A percentile compares a stretch with the other conserved stretches of the same genome.
phyloP scores from a whole-genome alignment of 1,140 invertebrate species.

The Zaprionus inermis region DNA sequence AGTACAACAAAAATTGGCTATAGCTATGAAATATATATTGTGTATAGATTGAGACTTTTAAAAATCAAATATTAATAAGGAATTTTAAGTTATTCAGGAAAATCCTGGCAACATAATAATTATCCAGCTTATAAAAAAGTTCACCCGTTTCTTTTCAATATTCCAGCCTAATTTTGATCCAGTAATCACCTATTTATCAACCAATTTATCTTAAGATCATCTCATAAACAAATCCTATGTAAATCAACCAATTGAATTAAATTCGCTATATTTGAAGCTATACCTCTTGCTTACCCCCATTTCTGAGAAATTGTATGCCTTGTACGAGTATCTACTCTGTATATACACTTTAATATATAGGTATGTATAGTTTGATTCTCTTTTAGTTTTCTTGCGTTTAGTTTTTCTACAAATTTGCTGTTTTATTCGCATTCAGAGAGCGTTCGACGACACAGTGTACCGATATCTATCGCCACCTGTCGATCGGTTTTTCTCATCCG shows the following conservation, averaged over 20 bases:
- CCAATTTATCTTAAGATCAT: neutral
- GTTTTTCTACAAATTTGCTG: constrained; percentile 30
- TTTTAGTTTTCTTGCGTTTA: constrained; percentile 11
- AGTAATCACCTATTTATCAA: neutral
- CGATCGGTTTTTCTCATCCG: constrained; percentile 23
- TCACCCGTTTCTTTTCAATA: neutral
- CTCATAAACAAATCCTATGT: neutral
- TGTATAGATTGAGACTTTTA: neutral
- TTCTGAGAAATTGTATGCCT: constrained; percentile 27
- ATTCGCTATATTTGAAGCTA: constrained; percentile 10
- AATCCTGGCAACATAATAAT: neutral
- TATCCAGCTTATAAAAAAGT: neutral
- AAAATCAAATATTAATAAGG: neutral
- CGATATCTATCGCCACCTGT: constrained; percentile 12
- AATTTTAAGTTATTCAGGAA: neutral
- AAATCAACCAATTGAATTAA: constrained; percentile 6
- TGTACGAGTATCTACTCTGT: constrained; percentile 34
- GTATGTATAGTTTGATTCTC: constrained; percentile 15
- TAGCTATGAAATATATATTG: neutral
- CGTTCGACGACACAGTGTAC: constrained; percentile 14
- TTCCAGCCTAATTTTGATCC: neutral
- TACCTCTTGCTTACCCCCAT: constrained; percentile 20
- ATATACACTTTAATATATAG: constrained; percentile 38
- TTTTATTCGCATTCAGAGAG: constrained; percentile 5
- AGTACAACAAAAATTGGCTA: neutral